Base-by-base conservation (phyloP, 2,113 vertebrate species). In the Scophthalmus maximus region DNA sequence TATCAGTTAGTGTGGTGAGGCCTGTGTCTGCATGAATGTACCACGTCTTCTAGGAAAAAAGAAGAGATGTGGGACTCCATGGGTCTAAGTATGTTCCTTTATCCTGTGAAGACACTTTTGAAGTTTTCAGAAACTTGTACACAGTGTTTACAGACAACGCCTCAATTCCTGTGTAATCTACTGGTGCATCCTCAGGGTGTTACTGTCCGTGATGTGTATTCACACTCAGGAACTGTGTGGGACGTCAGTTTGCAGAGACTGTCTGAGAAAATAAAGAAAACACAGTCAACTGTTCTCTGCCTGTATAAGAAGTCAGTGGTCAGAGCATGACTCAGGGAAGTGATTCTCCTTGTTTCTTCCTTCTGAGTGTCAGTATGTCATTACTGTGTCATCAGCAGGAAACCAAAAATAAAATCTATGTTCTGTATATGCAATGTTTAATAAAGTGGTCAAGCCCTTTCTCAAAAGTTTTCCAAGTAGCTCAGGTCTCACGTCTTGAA, bases 131-230 rank as follows among this genome's bases (percentile, higher is more conserved):
- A 74, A 55, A 11, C 38, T 4, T 46, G 26, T 4, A 26, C 4
- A 15, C 4, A n/a, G 9, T 23, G n/a, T 15, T 14, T 42, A 11
- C 6, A 14, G 17, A 18, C 18, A 46, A n/a, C 14, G 42, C 42
- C 42, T n/a, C 42, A 46, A 20, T 46, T n/a, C 42, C 42, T 25
- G 14, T 25, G 25, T 49, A 49, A 76, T 61, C 36, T 61, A 22
- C 18, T 23, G 6, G 4, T 0, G 52, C 11, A 11, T 30, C 17
- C 26, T 66, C 40, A 23, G 46, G 20, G 47, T 40, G 23, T 56
- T 11, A 8, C 29, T 51, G 44, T 72, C 22, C 30, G 38, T 32
- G 14, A n/a, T 65, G 32, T 18, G 18, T 49, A 17, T 22, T 22
- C 29, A 34, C 18, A 55, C 26, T 49, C 5, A 29, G 17, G 40